Evolutionary conservation across 2,888 invertebrate species (phyloP), one percentile per base, ranked within the genome.

Genomic region (Melitaea athalia): DNA sequence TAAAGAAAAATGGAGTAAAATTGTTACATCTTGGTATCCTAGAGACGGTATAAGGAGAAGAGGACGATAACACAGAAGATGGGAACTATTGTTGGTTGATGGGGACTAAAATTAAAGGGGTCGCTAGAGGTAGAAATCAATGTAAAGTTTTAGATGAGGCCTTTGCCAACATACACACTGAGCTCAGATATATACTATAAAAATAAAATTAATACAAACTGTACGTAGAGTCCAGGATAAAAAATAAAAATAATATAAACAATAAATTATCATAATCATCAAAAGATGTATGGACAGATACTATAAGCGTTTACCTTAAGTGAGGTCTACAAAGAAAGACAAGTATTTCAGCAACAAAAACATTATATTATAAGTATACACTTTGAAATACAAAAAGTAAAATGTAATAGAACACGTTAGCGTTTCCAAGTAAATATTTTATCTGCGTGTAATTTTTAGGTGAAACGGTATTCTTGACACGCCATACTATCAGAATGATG

Each of bases 31-130:
- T 49, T 71, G 68, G 68, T 71, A 73, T 50, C 73, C 71, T 45
- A 70, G 73, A 67, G 70, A 70, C 65, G 68, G 68, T 11, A 69
- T 11, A 65, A 68, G 70, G 33, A 73, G 65, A 14, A 67, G 69
- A 70, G 71, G 60, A 62, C n/a, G 73, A 70, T 70, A 69, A 64
- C 59, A 50, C 17, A 69, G 60, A 53, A 69, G 68, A 68, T 69
- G 69, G 69, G 65, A 69, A 55, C n/a, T n/a, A n/a, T n/a, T n/a
- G n/a, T n/a, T n/a, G n/a, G n/a, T n/a, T n/a, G 69, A 69, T 42
- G 64, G 65, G 45, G n/a, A n/a, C 45, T 66, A 15, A 70, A 45
- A 59, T 24, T 24, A 12, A 52, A 17, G 24, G 52, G 24, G 24
- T 24, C 0, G 52, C 24, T 10, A 24, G 24, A 24, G 31, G 31